Percentiles rank a stretch among this genome's conserved stretches.
These are phyloP conservation scores for Eulemur rufifrons DNA, from an alignment of 2,113 vertebrate genomes.

Conservation along the genomic window DNA sequence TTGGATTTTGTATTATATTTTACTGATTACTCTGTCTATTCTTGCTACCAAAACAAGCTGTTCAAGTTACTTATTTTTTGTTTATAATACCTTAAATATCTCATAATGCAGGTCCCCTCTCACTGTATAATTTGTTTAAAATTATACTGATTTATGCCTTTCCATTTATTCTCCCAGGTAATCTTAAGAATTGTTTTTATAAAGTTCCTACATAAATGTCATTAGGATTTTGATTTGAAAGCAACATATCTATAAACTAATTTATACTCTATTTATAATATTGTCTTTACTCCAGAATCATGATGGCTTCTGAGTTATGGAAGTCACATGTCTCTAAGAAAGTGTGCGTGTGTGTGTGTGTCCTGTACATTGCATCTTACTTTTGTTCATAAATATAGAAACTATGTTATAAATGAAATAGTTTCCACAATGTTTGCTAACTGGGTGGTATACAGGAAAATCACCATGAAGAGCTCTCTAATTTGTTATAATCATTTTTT, in stretches of 20 bases:
- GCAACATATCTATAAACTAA: neutral
- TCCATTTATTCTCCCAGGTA: neutral
- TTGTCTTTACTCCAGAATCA: neutral
- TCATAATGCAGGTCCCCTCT: neutral
- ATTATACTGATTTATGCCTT: neutral
- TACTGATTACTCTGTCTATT: neutral
- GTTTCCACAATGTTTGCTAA: neutral
- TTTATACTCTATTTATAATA: neutral
- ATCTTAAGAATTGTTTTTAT: slow-evolving; percentile 17
- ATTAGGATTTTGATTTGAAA: slow-evolving; percentile 26
- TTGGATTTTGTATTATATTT: neutral
- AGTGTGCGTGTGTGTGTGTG: neutral
- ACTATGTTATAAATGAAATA: slow-evolving; percentile 18
- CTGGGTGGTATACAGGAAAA: slow-evolving; percentile 5
- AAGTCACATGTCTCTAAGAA: neutral
- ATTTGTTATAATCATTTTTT: slow-evolving; percentile 21
- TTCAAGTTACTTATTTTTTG: neutral
- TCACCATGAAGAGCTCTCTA: neutral
- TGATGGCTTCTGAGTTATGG: neutral
- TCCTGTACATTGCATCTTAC: neutral
- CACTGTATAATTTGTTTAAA: neutral
- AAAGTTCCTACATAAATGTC: neutral
- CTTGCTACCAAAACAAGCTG: neutral
- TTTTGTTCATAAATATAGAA: neutral
- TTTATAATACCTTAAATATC: neutral